Conservation (phyloP, 2,797 vertebrate genomes). For the Fistularia tabacaria region DNA sequence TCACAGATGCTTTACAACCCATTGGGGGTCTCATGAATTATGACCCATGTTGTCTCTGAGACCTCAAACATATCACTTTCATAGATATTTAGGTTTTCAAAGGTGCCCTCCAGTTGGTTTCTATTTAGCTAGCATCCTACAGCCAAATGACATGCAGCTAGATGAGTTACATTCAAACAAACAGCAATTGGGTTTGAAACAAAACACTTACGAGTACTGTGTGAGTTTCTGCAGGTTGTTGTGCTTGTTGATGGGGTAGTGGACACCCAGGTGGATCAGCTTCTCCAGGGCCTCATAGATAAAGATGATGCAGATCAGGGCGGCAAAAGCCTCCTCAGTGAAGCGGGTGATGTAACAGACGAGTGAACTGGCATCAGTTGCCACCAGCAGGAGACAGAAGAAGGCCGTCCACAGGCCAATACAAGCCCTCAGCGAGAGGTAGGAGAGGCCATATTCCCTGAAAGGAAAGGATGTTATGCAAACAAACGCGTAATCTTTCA, state of each 20-base stretch:
- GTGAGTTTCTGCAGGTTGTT: conserved; percentile 92
- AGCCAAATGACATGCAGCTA: too few relatives aligned
- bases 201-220: conserved; percentile 87
- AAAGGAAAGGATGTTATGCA: conserved; percentile 12
- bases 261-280: conserved; percentile 90
- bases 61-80: too few relatives aligned
- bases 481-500: not conserved
- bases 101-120: too few relatives aligned
- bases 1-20: too few relatives aligned
- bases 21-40: too few relatives aligned
- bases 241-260: conserved; percentile 95
- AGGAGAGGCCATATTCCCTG: conserved; percentile 93
- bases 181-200: too few relatives aligned
- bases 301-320: conserved; percentile 99
- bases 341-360: conserved; percentile 99
- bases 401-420: conserved; percentile 98
- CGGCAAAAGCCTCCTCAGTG: conserved; percentile 97
- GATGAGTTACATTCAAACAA: too few relatives aligned
- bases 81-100: too few relatives aligned
- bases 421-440: conserved; percentile 92
- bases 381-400: conserved; percentile 91
- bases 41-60: too few relatives aligned
- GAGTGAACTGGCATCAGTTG: conserved; percentile 95
- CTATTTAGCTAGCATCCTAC: too few relatives aligned
- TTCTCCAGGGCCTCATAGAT: conserved; percentile 99